These are phyloP conservation scores for Leptinotarsa juncta DNA, from an alignment of 2,888 invertebrate genomes.

Conservation along the genomic window DNA sequence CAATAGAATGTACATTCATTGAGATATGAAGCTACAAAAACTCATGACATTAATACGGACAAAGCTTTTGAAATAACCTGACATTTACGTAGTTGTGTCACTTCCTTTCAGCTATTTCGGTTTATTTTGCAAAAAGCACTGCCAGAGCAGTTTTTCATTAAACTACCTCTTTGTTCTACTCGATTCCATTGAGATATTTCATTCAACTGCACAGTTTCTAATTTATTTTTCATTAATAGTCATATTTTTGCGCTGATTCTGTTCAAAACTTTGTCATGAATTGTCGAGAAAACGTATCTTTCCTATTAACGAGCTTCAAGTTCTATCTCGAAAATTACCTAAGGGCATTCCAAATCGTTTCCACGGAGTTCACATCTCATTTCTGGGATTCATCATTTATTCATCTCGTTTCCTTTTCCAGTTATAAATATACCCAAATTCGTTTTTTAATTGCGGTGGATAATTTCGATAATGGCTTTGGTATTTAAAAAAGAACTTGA, in stretches of 20 bases:
- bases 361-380: constrained; percentile 15
- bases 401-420: constrained; percentile 9
- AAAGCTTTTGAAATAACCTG: no score
- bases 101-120: neutral
- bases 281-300: constrained; percentile 11
- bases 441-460: constrained; percentile 10
- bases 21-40: no score
- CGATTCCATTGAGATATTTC: neutral
- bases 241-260: neutral
- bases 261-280: neutral
- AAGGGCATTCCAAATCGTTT: constrained; percentile 13
- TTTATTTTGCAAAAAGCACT: neutral
- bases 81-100: no score
- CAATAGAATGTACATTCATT: no score
- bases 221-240: neutral
- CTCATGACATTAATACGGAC: no score
- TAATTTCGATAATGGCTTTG: neutral
- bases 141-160: neutral
- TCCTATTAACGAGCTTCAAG: constrained; percentile 7
- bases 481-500: constrained; percentile 6
- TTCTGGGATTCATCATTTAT: constrained; percentile 18
- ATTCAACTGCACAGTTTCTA: neutral
- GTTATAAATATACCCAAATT: constrained; percentile 15
- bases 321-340: constrained; percentile 16
- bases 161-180: neutral